Evolutionary conservation across 2,888 invertebrate genomes (phyloP).

Genomic region (Agonopterix subpropinquella): DNA sequence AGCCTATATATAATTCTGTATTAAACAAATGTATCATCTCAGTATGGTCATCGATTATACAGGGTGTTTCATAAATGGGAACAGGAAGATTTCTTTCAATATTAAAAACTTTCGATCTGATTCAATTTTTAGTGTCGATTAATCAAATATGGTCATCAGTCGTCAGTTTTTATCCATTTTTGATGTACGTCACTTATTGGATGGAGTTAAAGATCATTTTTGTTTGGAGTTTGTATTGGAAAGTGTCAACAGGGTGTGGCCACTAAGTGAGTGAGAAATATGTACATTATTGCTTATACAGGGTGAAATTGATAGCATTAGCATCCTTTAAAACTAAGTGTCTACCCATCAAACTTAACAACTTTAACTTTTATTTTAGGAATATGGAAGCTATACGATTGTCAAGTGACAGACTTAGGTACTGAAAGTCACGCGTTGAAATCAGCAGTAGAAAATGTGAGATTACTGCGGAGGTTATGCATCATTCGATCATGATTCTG

Average conservation of each 20-base stretch:
- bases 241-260: slow-evolving; percentile 13
- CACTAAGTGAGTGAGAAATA: slow-evolving; percentile 15
- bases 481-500: too few relatives aligned
- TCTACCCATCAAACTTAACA: too few relatives aligned
- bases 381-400: too few relatives aligned
- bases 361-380: too few relatives aligned
- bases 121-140: slow-evolving; percentile 33
- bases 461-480: too few relatives aligned
- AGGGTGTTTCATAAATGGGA: background rate
- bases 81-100: background rate
- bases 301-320: background rate
- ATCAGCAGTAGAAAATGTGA: too few relatives aligned
- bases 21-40: too few relatives aligned
- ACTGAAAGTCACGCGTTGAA: too few relatives aligned
- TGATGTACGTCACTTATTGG: background rate
- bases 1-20: too few relatives aligned
- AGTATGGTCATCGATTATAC: too few relatives aligned
- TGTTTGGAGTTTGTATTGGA: background rate
- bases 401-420: too few relatives aligned
- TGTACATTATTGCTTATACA: background rate
- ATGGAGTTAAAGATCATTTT: background rate
- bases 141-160: slow-evolving; percentile 40
- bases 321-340: too few relatives aligned
- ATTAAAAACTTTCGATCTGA: slow-evolving; percentile 10
- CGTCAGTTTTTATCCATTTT: slow-evolving; percentile 17